Conservation (phyloP, 1,140 invertebrate genomes). For the Drosophila ogumai region DNA sequence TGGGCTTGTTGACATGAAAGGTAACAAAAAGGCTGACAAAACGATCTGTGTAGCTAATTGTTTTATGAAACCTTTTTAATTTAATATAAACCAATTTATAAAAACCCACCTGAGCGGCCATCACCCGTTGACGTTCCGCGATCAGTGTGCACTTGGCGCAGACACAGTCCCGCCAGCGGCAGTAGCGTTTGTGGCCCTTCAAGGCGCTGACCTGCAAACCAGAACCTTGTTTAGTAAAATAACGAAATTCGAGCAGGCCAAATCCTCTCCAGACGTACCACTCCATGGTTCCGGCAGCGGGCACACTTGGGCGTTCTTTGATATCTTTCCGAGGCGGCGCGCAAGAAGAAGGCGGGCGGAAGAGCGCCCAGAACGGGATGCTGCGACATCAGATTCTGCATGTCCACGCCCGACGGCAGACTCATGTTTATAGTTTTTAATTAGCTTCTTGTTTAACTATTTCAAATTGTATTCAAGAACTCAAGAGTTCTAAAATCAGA, state of each 20-base stretch:
- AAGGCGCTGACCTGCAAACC: constrained; percentile 90
- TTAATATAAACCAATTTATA: not conserved
- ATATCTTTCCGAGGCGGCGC: constrained; percentile 95
- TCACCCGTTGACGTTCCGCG: constrained; percentile 98
- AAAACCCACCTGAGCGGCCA: constrained; percentile 94
- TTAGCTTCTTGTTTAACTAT: not conserved
- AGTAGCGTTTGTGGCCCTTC: constrained; percentile 99
- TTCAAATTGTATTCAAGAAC: not conserved
- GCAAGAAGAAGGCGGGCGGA: constrained; percentile 93
- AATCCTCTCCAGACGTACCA: constrained; percentile 87
- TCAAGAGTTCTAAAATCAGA: not conserved
- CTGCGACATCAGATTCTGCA: constrained; percentile 92
- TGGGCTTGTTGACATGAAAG: no score
- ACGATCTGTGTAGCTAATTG: no score
- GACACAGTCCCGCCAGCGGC: constrained; percentile 97
- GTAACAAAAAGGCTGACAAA: no score
- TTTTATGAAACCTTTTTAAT: not conserved
- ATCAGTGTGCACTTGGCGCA: constrained; percentile 99
- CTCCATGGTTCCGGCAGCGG: constrained; percentile 98
- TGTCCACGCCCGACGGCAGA: constrained; percentile 91
- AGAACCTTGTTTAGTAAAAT: not conserved
- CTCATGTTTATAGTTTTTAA: constrained; percentile 87
- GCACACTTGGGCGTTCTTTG: constrained; percentile 99
- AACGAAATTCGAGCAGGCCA: not conserved
- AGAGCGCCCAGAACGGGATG: constrained; percentile 92